Evolutionary conservation across 2,113 vertebrate genomes (phyloP).

Genomic region (Struthidea cinerea): DNA sequence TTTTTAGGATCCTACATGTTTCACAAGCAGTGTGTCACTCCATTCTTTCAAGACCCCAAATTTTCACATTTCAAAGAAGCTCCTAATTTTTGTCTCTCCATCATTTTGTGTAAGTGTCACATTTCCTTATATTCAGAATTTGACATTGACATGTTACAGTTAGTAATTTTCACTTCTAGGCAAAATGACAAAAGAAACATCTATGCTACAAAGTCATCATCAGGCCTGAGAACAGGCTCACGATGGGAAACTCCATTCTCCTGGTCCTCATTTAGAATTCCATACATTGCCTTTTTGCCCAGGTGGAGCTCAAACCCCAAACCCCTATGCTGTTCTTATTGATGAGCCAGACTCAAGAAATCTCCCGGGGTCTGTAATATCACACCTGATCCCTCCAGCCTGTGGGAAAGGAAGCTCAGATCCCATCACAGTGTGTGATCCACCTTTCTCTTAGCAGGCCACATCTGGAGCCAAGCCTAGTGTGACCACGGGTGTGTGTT

Average conservation of each 20-base stretch:
- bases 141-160: neutral
- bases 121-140: neutral
- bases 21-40: neutral
- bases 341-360: neutral
- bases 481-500: accelerated
- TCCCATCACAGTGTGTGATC: neutral
- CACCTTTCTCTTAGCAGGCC: neutral
- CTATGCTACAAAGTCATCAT: neutral
- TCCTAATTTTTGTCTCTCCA: neutral
- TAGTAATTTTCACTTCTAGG: neutral
- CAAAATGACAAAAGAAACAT: neutral
- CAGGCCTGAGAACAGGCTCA: neutral
- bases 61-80: neutral
- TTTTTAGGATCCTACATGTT: neutral
- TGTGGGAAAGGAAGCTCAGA: neutral
- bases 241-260: accelerated
- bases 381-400: neutral
- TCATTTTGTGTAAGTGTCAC: neutral
- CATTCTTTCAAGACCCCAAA: neutral
- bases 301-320: neutral
- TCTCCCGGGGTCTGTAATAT: neutral
- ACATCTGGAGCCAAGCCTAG: neutral
- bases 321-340: neutral
- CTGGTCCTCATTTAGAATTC: neutral
- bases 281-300: neutral